Percentiles rank a stretch among this genome's conserved stretches.
These are phyloP conservation scores for Venustoraphidia nigricollis DNA, from an alignment of 2,888 invertebrate species.

Conservation along the genomic window DNA sequence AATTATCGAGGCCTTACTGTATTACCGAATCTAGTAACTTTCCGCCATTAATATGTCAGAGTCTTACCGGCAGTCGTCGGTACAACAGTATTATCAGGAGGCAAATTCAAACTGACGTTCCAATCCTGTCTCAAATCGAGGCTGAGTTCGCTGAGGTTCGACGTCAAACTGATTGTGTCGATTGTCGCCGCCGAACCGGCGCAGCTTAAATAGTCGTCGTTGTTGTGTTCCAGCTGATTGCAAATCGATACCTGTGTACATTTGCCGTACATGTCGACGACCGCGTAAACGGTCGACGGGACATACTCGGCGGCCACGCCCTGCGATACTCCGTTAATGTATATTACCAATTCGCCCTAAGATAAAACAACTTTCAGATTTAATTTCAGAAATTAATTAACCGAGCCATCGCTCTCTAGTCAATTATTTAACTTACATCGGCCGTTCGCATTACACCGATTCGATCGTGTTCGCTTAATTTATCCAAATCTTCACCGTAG, in stretches of 20 bases:
- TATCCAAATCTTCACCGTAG: conserved; percentile 74
- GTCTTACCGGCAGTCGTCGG: not conserved
- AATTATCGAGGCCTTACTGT: too few species aligned
- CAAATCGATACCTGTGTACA: conserved; percentile 61
- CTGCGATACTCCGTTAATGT: conserved; percentile 76
- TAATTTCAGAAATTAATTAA: not conserved
- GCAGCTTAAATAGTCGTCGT: conserved; percentile 27
- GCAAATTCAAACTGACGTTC: conserved; percentile 21
- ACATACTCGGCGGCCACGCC: conserved; percentile 71
- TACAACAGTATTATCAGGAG: conserved; percentile 1
- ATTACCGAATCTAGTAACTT: too few species aligned
- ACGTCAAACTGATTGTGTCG: conserved; percentile 1
- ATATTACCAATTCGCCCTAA: conserved; percentile 72
- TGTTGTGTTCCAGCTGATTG: conserved; percentile 27
- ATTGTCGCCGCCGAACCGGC: conserved; percentile 29
- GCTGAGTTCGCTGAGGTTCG: conserved; percentile 26
- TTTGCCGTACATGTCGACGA: conserved; percentile 71
- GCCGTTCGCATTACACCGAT: conserved; percentile 73
- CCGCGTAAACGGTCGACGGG: conserved; percentile 57
- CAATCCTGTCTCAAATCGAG: conserved; percentile 29
- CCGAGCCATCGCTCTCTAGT: not conserved
- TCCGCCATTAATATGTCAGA: not conserved
- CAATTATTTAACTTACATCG: conserved; percentile 32
- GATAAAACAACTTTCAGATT: conserved; percentile 10
- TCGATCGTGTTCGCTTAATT: conserved; percentile 65